Conservation (phyloP, 2,113 vertebrate genomes). For the Fregata magnificens region DNA sequence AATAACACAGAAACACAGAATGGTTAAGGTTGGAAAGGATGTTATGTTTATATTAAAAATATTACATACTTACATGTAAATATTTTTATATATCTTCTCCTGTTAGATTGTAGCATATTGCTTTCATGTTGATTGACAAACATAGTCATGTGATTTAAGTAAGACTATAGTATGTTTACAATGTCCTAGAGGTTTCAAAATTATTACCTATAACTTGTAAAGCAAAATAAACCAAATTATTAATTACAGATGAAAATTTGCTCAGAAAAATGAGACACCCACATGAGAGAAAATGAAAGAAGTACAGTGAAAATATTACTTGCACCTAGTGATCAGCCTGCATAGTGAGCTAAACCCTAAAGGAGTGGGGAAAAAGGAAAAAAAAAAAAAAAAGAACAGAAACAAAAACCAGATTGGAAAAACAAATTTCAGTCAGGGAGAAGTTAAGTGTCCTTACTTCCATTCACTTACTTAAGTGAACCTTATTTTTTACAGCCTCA, state of each 20-base stretch:
- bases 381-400: no score
- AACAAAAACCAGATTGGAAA: neutral
- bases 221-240: neutral
- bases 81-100: neutral
- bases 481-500: neutral
- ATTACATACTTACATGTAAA: neutral
- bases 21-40: neutral
- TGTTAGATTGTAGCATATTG: neutral
- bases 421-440: neutral
- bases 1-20: neutral
- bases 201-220: neutral
- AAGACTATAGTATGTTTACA: neutral
- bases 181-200: neutral
- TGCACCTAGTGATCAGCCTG: neutral
- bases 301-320: neutral
- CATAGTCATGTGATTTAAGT: neutral
- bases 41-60: neutral
- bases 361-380: no score
- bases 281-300: neutral
- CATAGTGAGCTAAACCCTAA: neutral
- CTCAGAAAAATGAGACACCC: neutral
- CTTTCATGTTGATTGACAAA: neutral
- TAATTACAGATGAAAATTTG: neutral
- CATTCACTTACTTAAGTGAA: neutral
- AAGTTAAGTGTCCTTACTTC: neutral